These are phyloP conservation scores for Naso thynnoides DNA, from an alignment of 2,797 vertebrate species.

Conservation along the genomic window DNA sequence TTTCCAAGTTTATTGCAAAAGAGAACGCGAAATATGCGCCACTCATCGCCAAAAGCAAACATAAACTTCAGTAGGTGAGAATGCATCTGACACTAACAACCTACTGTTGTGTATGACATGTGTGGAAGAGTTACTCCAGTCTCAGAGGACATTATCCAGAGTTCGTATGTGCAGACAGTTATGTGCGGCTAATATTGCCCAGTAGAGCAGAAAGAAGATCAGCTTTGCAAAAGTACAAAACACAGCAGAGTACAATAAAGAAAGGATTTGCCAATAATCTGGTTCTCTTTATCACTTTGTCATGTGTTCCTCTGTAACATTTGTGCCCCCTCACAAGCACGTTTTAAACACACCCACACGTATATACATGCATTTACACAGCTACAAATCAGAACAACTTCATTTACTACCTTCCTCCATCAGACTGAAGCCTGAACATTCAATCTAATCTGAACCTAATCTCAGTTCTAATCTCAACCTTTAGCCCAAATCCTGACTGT, in stretches of 20 bases:
- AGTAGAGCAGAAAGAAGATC: not conserved
- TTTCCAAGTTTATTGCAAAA: too few relatives aligned
- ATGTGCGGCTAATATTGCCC: too few relatives aligned
- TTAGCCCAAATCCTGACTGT: not conserved
- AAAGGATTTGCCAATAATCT: not conserved
- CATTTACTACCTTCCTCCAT: not conserved
- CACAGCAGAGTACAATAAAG: not conserved
- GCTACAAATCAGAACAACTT: not conserved
- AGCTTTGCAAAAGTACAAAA: not conserved
- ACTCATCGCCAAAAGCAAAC: too few relatives aligned
- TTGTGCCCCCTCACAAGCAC: too few relatives aligned
- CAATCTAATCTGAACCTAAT: not conserved
- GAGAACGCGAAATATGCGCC: too few relatives aligned
- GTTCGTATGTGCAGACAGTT: too few relatives aligned
- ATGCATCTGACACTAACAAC: too few relatives aligned
- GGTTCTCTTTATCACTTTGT: not conserved
- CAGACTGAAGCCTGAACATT: not conserved
- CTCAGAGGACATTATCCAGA: too few relatives aligned
- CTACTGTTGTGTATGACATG: too few relatives aligned
- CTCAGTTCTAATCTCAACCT: slow-evolving; percentile 20
- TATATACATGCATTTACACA: not conserved
- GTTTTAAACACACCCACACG: slow-evolving; percentile 4
- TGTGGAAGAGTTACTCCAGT: too few relatives aligned
- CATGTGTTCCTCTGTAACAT: slow-evolving; percentile 17
- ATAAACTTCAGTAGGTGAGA: too few relatives aligned